Percentiles rank a stretch among this genome's conserved stretches.
Evolutionary conservation across 1,140 invertebrate species (phyloP).

Genomic region (Cydia amplana): DNA sequence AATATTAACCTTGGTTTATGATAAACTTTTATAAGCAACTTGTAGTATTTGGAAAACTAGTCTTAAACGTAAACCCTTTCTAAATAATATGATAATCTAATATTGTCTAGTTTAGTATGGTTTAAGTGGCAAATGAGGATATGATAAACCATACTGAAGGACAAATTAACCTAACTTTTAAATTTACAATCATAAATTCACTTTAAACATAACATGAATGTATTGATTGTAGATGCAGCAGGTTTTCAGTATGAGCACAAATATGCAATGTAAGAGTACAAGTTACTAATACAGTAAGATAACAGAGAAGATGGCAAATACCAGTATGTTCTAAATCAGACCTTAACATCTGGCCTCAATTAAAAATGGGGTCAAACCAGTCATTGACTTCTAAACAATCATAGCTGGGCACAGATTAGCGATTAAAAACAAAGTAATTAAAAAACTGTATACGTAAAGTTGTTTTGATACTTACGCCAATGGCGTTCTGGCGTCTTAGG

Average conservation of each 20-base stretch:
- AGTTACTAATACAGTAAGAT: neutral
- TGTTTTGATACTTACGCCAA: slow-evolving; percentile 63
- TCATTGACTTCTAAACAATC: neutral
- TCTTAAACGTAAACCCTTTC: neutral
- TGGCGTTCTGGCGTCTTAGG: slow-evolving; percentile 64
- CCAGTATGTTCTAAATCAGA: neutral
- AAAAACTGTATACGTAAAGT: neutral
- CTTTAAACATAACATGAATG: neutral
- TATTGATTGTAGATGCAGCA: neutral
- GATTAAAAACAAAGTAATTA: neutral
- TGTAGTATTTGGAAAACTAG: neutral
- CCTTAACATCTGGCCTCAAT: neutral
- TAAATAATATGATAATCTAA: neutral
- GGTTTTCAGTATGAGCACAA: neutral
- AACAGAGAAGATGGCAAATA: neutral
- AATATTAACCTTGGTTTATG: neutral
- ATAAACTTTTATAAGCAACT: neutral
- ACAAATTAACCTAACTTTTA: slow-evolving; percentile 7
- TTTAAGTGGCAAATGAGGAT: slow-evolving; percentile 8
- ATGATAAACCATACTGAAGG: slow-evolving; percentile 27
- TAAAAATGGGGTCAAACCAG: neutral
- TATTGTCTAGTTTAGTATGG: neutral
- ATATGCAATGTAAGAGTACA: neutral
- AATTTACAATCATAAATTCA: neutral
- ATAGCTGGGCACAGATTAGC: neutral